Base-by-base conservation (phyloP, 2,888 invertebrate species). In the Carpatolechia fugitivella region DNA sequence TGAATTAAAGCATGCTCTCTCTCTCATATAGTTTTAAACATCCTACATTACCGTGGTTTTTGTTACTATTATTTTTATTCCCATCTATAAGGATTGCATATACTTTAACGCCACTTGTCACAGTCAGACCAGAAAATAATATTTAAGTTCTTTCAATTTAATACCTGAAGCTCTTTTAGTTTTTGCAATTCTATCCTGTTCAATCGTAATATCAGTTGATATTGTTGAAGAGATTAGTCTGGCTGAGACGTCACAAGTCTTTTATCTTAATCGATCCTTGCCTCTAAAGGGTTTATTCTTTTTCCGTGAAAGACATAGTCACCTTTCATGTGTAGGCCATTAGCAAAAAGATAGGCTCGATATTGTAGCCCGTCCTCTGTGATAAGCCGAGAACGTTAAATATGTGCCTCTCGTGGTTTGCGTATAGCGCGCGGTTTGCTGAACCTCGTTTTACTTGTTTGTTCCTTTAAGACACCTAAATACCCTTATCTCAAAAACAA, bases 291-390 rank as follows among this genome's bases (percentile, higher is more conserved):
- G 68, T 76, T 78, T 80, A 76, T 75, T 72, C 74, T 64, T 75
- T 76, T 75, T 74, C 66, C 70, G 68, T 70, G 67, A 74, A 74
- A 72, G 72, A 80, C 80, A 79, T 76, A 80, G 87, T 86, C 82
- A 82, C 85, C 84, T 85, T 85, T 84, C 82, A 79, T 80, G 82
- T 87, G 80, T 82, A 81, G 79, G 78, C 80, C 82, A 82, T 86
- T 88, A 88, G 84, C 78, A 80, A 75, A 76, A 79, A 81, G 84
- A 85, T 85, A 86, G 82, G 80, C 81, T 79, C 74, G 76, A 80
- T 84, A 84, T 76, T 79, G 78, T 77, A 77, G 75, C 78, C 74
- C 76, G 78, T 70, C 72, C 71, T 67, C 69, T 60, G 68, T 84
- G 85, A 87, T 87, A 86, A 86, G 80, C 78, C 71, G 62, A 60